Evolutionary conservation across 2,888 invertebrate genomes (phyloP).

Genomic region (Clostera curtula): DNA sequence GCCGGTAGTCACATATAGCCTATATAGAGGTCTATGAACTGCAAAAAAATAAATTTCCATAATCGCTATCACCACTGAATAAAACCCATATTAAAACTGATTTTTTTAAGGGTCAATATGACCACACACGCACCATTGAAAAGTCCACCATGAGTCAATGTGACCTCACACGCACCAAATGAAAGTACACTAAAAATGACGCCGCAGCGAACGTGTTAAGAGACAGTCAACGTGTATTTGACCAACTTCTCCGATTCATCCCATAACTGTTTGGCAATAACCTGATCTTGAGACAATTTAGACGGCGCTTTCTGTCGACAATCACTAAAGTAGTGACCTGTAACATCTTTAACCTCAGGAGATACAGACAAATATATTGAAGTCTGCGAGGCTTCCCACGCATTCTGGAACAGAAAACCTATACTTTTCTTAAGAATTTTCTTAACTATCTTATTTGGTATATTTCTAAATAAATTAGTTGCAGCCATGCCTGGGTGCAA

Average conservation of each 20-base stretch:
- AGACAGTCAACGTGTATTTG: slow-evolving; percentile 30
- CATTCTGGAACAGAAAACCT: slow-evolving; percentile 68
- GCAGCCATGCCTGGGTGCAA: slow-evolving; percentile 82
- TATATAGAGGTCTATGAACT: no score
- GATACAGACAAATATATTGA: slow-evolving; percentile 71
- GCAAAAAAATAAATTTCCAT: no score
- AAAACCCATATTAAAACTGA: no score
- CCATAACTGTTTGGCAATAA: slow-evolving; percentile 77
- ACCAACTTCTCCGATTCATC: slow-evolving; percentile 76
- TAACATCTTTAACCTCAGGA: slow-evolving; percentile 73
- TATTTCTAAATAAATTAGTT: slow-evolving; percentile 78
- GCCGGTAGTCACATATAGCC: no score
- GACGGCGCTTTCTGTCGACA: slow-evolving; percentile 68
- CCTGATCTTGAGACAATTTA: slow-evolving; percentile 65
- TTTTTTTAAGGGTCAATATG: no score
- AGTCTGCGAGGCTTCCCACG: slow-evolving; percentile 80
- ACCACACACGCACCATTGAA: no score
- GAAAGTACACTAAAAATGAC: no score
- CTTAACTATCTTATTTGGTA: slow-evolving; percentile 55
- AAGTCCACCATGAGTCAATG: no score
- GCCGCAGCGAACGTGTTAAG: no score
- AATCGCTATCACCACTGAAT: no score
- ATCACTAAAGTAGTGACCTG: slow-evolving; percentile 80
- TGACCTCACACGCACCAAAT: no score
- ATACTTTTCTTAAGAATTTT: slow-evolving; percentile 33